phyloP scores from a whole-genome alignment of 2,888 invertebrate species.

The Crepidodera aurea region DNA sequence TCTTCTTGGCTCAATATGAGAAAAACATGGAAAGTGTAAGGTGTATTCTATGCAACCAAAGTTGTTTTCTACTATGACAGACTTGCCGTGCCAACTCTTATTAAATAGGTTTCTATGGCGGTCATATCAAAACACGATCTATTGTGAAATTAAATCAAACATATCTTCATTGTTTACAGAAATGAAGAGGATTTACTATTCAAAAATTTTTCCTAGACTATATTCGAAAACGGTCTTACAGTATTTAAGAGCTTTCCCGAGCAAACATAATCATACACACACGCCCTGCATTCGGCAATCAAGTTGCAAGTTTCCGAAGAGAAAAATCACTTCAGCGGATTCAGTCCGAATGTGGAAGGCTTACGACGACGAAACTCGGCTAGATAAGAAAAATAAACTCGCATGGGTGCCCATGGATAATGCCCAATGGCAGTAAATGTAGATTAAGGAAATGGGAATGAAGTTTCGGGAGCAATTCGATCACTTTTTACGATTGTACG shows the following conservation, averaged over 20 bases:
- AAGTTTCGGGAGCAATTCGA: constrained; percentile 36
- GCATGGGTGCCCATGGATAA: constrained; percentile 32
- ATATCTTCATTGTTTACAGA: too few species aligned
- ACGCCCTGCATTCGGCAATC: constrained; percentile 32
- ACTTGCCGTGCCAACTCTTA: too few species aligned
- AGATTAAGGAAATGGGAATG: constrained; percentile 36
- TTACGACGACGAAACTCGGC: constrained; percentile 29
- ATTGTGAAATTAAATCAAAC: too few species aligned
- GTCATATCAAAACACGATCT: too few species aligned
- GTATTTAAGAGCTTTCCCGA: constrained; percentile 21
- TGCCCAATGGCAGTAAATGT: constrained; percentile 36
- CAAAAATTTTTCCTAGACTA: too few species aligned
- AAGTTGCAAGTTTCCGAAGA: constrained; percentile 28
- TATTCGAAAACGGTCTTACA: background rate
- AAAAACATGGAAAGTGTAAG: too few species aligned
- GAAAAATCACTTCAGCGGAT: constrained; percentile 22
- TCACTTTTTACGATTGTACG: constrained; percentile 38
- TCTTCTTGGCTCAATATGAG: too few species aligned
- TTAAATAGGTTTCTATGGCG: too few species aligned
- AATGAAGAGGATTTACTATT: too few species aligned
- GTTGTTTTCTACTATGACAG: too few species aligned
- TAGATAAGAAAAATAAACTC: constrained; percentile 39
- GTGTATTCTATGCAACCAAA: too few species aligned
- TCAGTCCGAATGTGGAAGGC: constrained; percentile 26
- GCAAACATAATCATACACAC: constrained; percentile 21